phyloP scores from a whole-genome alignment of 2,888 invertebrate genomes.

The Drosophila borealis region DNA sequence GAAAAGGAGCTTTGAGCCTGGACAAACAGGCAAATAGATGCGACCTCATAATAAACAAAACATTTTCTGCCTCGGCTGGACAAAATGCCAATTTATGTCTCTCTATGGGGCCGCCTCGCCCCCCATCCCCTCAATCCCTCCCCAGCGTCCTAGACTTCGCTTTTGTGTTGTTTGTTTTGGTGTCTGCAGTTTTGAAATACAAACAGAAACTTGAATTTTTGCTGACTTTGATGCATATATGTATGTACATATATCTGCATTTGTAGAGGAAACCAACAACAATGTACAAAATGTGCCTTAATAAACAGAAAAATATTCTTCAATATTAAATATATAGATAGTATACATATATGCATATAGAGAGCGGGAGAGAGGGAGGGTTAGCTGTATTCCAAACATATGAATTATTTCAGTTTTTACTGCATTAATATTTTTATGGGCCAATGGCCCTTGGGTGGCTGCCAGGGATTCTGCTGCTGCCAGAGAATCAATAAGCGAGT shows the following conservation, averaged over 20 bases:
- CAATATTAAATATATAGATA: conserved; percentile 36
- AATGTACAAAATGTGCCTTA: conserved; percentile 37
- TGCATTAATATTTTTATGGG: conserved; percentile 61
- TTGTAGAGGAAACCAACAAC: conserved; percentile 17
- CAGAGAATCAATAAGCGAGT: conserved; percentile 47
- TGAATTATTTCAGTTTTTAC: conserved; percentile 50
- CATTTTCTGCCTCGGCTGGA: conserved; percentile 42
- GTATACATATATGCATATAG: conserved; percentile 2
- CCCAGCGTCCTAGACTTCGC: not conserved
- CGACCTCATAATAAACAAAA: conserved; percentile 42
- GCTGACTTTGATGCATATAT: conserved; percentile 70
- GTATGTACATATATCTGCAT: conserved; percentile 12
- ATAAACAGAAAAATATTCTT: conserved; percentile 52
- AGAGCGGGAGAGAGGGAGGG: not conserved
- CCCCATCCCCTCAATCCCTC: too few species aligned
- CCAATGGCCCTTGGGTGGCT: conserved; percentile 12
- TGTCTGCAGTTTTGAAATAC: conserved; percentile 68
- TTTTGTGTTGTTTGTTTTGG: conserved; percentile 46
- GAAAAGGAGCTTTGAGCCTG: conserved; percentile 28
- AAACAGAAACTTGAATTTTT: conserved; percentile 69
- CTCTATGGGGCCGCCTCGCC: not conserved
- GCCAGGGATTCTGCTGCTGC: not conserved
- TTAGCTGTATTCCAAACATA: conserved; percentile 20
- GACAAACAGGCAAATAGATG: conserved; percentile 50
- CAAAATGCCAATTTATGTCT: conserved; percentile 58